Evolutionary conservation across 2,113 vertebrate genomes (phyloP).

Genomic region (Lanius ludovicianus): DNA sequence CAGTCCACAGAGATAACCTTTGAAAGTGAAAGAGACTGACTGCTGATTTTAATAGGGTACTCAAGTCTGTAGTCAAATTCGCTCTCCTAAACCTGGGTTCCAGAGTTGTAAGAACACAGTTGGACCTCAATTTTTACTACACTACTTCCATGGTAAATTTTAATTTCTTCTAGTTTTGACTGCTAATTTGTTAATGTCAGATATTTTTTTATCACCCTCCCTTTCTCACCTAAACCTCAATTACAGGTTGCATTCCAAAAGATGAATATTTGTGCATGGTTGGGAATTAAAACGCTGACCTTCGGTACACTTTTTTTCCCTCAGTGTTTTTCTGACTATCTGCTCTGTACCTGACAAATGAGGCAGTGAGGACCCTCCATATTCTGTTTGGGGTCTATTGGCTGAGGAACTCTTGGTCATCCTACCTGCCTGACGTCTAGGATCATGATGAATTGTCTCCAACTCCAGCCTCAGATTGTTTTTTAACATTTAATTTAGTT

Average conservation of each 20-base stretch:
- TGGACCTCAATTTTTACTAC: background rate
- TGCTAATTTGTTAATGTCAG: constrained; percentile 50
- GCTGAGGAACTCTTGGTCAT: constrained; percentile 80
- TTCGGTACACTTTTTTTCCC: constrained; percentile 67
- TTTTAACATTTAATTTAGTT: constrained; percentile 99
- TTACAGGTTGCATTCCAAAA: constrained; percentile 66
- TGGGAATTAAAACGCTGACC: constrained; percentile 79
- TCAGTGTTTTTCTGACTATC: constrained; percentile 80
- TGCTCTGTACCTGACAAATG: constrained; percentile 79
- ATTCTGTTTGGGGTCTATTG: constrained; percentile 79
- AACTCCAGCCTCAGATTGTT: constrained; percentile 96
- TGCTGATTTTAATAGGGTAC: background rate
- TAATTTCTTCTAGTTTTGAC: constrained; percentile 26
- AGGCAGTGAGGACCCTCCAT: constrained; percentile 73
- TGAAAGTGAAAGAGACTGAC: background rate
- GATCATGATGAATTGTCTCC: constrained; percentile 99
- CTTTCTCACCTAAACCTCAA: constrained; percentile 13
- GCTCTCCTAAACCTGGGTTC: background rate
- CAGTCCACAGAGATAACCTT: background rate
- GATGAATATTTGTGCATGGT: constrained; percentile 56
- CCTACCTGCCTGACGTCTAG: constrained; percentile 86
- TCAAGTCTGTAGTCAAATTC: background rate
- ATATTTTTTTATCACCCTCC: constrained; percentile 4
- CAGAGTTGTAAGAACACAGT: background rate
- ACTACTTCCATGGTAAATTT: background rate